Evolutionary conservation across 2,888 invertebrate species (phyloP).

Genomic region (Himalopsyche anomala): DNA sequence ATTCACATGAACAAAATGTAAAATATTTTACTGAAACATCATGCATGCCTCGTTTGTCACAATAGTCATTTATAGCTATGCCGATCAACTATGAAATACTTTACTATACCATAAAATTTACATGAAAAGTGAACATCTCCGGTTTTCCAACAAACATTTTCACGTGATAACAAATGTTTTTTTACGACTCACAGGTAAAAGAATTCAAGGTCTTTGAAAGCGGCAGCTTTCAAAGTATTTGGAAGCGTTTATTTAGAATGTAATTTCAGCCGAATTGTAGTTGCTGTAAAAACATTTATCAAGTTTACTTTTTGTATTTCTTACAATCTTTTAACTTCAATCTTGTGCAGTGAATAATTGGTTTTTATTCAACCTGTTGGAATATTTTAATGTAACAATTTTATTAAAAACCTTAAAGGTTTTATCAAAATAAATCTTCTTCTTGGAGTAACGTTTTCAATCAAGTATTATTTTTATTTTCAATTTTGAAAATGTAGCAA

Average conservation of each 20-base stretch:
- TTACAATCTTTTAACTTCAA: neutral
- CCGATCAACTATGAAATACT: conserved; percentile 24
- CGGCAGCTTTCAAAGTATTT: conserved; percentile 32
- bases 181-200: conserved; percentile 42
- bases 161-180: conserved; percentile 45
- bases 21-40: too few species aligned
- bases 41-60: too few species aligned
- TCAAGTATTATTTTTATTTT: too few species aligned
- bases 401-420: too few species aligned
- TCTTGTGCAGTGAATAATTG: too few species aligned
- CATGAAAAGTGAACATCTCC: conserved; percentile 39
- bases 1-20: too few species aligned
- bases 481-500: too few species aligned
- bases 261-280: conserved; percentile 24
- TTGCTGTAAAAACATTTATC: conserved; percentile 16
- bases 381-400: too few species aligned
- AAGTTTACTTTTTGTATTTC: neutral
- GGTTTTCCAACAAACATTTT: conserved; percentile 46
- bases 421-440: too few species aligned
- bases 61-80: too few species aligned
- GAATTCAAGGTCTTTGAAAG: conserved; percentile 38
- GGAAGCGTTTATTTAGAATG: conserved; percentile 7
- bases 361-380: too few species aligned
- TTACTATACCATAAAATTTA: conserved; percentile 38
- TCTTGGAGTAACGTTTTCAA: too few species aligned